These are phyloP conservation scores for Hepsetus odoe DNA, from an alignment of 2,113 vertebrate species.

Conservation along the genomic window DNA sequence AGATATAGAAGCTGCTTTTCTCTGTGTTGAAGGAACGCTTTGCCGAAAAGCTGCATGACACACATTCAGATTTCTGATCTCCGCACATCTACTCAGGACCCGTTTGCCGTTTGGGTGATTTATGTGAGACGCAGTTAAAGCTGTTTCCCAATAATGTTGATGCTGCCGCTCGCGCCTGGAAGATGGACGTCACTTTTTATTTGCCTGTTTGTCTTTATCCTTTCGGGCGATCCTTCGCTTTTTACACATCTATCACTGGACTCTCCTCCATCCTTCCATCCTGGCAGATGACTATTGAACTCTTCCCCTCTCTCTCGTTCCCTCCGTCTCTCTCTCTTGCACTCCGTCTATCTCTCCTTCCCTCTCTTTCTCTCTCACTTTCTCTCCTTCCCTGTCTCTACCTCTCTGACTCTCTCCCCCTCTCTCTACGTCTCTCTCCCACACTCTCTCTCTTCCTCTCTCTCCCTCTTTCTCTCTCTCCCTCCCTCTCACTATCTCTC, in stretches of 20 bases:
- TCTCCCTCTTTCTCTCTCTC: too few species aligned
- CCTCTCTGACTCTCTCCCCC: too few species aligned
- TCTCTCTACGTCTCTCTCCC: too few species aligned
- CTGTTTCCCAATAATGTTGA: constrained; percentile 11
- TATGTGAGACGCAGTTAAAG: background rate
- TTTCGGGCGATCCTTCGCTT: background rate
- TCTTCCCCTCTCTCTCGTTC: constrained; percentile 5
- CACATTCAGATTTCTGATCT: background rate
- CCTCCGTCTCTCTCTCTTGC: too few species aligned
- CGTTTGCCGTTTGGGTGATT: background rate
- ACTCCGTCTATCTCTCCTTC: too few species aligned
- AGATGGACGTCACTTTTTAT: constrained; percentile 27
- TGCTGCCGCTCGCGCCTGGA: background rate
- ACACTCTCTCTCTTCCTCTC: too few species aligned
- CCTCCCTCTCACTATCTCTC: too few species aligned
- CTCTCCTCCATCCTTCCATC: constrained; percentile 26
- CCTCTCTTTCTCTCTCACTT: background rate
- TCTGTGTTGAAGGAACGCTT: too few species aligned
- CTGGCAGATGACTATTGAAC: constrained; percentile 30
- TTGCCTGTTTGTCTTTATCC: constrained; percentile 29
- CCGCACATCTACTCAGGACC: background rate
- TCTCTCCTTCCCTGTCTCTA: constrained; percentile 4
- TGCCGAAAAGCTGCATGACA: too few species aligned
- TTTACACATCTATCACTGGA: constrained; percentile 39
- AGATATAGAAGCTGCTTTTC: too few species aligned